Evolutionary conservation across 1,140 invertebrate species (phyloP), one percentile per base, ranked within the genome.

Genomic region (Leptinotarsa texana): DNA sequence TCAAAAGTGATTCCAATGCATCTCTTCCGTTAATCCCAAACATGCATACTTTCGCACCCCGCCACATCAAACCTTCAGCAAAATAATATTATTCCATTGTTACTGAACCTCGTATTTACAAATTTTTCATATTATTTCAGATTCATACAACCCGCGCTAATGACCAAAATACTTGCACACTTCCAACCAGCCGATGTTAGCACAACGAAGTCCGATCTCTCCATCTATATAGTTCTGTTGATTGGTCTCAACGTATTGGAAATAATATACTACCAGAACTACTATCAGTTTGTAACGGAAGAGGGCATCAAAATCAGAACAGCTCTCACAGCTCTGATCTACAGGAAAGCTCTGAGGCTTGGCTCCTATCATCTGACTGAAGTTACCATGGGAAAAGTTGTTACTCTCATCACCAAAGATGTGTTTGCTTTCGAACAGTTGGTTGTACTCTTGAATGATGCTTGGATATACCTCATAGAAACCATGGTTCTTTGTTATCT

Each of bases 351-450:
- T 22, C 83, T 94, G 33, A 88, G 89, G 15, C 82, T 95, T 8
- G 93, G 89, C 63, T 90, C 91, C 78, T 90, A 88, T 3, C 91
- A 94, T 15, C 90, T 93, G n/a, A 13, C 84, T 94, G 88, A 93
- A 81, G 94, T 93, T 5, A 94, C 94, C 4, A 89, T 90, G 57
- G 96, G 96, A 13, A 93, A 98, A 17, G 63, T 73, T 15, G 72
- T 79, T 13, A 73, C 98, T 17, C 87, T 98, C 5, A 88, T 98
- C 75, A 96, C 95, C 13, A 98, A 97, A 85, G 96, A 98, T 84
- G 91, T 94, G 66, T 91, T 90, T 72, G 88, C 90, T 33, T 90
- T 94, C 80, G 93, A 94, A 82, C 87, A 89, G 51, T 89, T 89
- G 1, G 86, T 92, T 13, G 87, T 90, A 69, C 91, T 93, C 80